A percentile compares a stretch with the other conserved stretches of the same genome.
These are phyloP conservation scores for Petrocephalus zakoni DNA, from an alignment of 2,113 vertebrate genomes.

Conservation along the genomic window DNA sequence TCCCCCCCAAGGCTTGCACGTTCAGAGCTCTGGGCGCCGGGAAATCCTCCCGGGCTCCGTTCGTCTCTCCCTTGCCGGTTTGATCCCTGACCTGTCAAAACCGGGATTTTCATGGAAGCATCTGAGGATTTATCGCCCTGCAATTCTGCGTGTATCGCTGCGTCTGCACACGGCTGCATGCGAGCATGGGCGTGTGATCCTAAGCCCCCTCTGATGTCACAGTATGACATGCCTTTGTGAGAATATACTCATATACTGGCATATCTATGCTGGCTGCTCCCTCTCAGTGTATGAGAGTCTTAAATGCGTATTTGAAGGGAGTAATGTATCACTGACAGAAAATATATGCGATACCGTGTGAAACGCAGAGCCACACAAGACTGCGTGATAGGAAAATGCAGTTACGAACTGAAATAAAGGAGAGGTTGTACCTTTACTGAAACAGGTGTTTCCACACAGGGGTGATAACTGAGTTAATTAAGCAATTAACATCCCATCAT, in stretches of 20 bases:
- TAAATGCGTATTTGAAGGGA: background rate
- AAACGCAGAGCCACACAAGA: background rate
- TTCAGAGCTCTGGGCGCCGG: constrained; percentile 29
- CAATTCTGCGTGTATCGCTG: background rate
- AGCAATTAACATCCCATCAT: constrained; percentile 1
- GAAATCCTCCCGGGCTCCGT: constrained; percentile 41
- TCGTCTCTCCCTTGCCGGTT: constrained; percentile 21
- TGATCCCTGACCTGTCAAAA: constrained; percentile 5
- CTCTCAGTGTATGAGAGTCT: background rate
- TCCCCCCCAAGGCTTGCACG: constrained; percentile 23
- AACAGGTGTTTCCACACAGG: background rate
- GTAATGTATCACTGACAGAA: background rate
- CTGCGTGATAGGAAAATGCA: background rate
- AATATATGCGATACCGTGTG: background rate
- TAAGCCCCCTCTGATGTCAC: background rate
- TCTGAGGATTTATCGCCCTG: background rate
- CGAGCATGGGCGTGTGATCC: background rate
- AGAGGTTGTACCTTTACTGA: background rate
- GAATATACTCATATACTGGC: background rate
- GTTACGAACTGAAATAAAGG: background rate
- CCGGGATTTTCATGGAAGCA: constrained; percentile 18
- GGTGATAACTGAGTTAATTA: background rate
- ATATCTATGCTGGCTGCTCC: background rate
- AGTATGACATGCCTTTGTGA: background rate
- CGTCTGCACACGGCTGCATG: background rate